Evolutionary conservation across 2,113 vertebrate genomes (phyloP), one percentile per base, ranked within the genome.

Genomic region (Pitta sordida): DNA sequence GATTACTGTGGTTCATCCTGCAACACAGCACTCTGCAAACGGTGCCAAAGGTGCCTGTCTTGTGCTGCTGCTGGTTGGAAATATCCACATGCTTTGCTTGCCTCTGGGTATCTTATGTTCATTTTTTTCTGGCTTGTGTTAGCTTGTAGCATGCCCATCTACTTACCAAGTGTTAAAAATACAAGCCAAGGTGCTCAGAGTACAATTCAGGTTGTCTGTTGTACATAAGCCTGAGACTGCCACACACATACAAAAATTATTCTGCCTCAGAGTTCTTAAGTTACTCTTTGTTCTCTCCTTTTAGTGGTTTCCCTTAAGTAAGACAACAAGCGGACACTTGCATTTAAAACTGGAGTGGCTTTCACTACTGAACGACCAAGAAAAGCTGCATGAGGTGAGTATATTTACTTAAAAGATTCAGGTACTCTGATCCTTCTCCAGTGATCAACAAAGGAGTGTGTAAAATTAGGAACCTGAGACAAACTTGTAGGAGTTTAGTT

Each of bases 281-380:
- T 18, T 90, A 21, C 10, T 80, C 48, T 84, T 88, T 88, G 21
- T 94, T 91, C 18, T 93, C 65, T 93, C 87, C 27, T 1, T 71
- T 30, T 95, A 99, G 99, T 99, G 99, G 99, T 99, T 98, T 95
- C 64, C 97, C 41, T 97, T 99, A 95, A 98, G 98, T 19, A 98
- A 97, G 4, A 97, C 98, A 3, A 84, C 94, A 67, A 97, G 96
- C 0, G 99, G 99, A 64, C 96, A 97, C 70, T 93, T 99, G 78
- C 99, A 98, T 92, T 95, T 99, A 69, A 98, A 98, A 71, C 97
- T 99, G 13, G 98, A 99, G 95, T 99, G 99, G 99, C 95, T 99
- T 52, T 98, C 99, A 10, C 97, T 99, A 9, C 94, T 98, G 36
- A 84, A 97, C 6, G 96, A 98, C 85, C 91, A 94, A 60, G 97